Evolutionary conservation across 2,888 invertebrate genomes (phyloP), one percentile per base, ranked within the genome.

Genomic region (Ecliptopera silaceata): DNA sequence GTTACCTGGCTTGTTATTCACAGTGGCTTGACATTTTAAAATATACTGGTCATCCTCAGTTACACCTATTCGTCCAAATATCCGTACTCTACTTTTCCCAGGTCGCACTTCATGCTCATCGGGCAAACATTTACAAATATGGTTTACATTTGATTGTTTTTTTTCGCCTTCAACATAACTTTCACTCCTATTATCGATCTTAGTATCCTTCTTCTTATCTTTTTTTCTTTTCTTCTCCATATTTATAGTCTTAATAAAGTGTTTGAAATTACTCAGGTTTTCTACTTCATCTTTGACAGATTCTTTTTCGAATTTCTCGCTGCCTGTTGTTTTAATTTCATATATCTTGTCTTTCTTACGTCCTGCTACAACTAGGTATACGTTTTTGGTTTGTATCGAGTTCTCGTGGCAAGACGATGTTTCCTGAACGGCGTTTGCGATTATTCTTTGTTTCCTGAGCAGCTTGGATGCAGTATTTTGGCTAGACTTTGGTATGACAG

Each of bases 41-140:
- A 87, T 71, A 54, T 84, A 88, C 63, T 75, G 75, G 44, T 88
- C 83, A 41, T 86, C 74, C 31, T 79, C 70, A 26, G 74, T 79
- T 2, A 84, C 61, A 0, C 88, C 90, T 11, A 90, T 63, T 42
- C 74, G 77, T 6, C 90, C 88, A 22, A 76, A 72, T 50, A 90
- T 82, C 46, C 72, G 75, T 0, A 88, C 74, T 18, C 75, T 75
- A 61, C 79, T 84, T 60, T 66, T 78, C 1, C 60, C 65, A 2
- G 45, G 13, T 0, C 54, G 15, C 15, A 47, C 20, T 0, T 49
- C 42, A 11, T 13, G 10, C 1, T 12, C 18, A n/a, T 20, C 12
- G 4, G 36, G 26, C 10, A 17, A 12, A 36, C 59, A 58, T 10
- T 29, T 29, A 32, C 58, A 58, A 10, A 18, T 1, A 18, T 57